Conservation (phyloP, 2,797 vertebrate genomes). For the Hylomyscus alleni region DNA sequence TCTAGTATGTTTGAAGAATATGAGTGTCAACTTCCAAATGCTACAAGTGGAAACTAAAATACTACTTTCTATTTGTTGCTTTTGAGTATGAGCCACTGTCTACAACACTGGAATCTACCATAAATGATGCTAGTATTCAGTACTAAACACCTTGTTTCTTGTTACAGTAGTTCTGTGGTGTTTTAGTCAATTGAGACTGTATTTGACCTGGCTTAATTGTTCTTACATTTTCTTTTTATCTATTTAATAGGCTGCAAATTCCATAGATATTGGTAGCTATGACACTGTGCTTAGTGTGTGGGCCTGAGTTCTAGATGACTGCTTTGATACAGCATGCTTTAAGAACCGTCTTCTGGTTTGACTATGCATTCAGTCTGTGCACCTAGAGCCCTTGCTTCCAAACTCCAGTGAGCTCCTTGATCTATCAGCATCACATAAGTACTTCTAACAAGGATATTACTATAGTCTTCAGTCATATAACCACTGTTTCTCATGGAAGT, state of each 20-base stretch:
- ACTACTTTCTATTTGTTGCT: background rate
- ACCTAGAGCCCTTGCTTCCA: background rate
- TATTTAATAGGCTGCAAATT: background rate
- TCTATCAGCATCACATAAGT: background rate
- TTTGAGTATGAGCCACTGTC: background rate
- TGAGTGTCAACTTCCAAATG: background rate
- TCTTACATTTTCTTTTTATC: background rate
- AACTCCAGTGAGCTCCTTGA: background rate
- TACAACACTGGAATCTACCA: background rate
- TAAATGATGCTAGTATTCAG: background rate
- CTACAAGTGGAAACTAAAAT: background rate
- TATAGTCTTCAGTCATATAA: background rate
- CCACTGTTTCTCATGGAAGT: background rate
- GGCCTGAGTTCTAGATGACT: background rate
- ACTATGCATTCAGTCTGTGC: background rate
- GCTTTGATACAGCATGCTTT: background rate
- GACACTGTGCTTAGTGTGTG: background rate
- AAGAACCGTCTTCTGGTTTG: background rate
- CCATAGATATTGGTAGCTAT: background rate
- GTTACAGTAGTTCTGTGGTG: accelerated
- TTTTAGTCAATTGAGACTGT: background rate
- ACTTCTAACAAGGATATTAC: background rate
- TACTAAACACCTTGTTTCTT: background rate
- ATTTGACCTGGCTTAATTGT: background rate
- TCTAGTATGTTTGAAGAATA: background rate